Percentiles rank a stretch among this genome's conserved stretches.
Evolutionary conservation across 2,113 vertebrate genomes (phyloP).

Genomic region (Conger conger): DNA sequence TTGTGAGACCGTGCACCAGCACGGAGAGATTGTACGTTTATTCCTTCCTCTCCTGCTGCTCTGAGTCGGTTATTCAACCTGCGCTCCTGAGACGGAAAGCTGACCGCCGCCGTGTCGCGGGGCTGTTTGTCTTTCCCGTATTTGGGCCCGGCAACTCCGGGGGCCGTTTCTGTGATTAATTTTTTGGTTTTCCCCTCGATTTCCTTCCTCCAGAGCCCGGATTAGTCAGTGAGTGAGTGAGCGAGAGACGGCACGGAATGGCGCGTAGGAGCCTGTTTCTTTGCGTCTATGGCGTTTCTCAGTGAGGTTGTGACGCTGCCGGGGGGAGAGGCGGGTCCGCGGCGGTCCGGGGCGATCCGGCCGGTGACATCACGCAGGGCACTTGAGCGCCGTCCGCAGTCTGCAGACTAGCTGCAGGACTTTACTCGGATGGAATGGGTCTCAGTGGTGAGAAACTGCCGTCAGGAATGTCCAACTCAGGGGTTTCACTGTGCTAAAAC

Average conservation of each 20-base stretch:
- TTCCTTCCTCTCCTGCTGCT: neutral
- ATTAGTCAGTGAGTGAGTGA: neutral
- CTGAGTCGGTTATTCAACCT: neutral
- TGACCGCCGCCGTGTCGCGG: neutral
- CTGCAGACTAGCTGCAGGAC: neutral
- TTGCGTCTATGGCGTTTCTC: neutral
- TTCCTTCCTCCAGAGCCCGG: neutral
- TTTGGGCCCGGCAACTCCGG: constrained; percentile 5
- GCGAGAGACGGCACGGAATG: too few relatives aligned
- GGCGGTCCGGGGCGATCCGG: neutral
- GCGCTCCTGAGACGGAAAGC: neutral
- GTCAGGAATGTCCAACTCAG: neutral
- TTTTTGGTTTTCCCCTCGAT: neutral
- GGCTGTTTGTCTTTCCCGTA: neutral
- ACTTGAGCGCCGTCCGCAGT: neutral
- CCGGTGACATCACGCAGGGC: neutral
- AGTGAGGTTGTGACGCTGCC: neutral
- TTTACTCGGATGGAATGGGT: neutral
- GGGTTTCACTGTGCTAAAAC: neutral
- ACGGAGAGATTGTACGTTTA: neutral
- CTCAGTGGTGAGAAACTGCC: neutral
- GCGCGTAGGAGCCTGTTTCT: neutral
- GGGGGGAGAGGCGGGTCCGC: neutral
- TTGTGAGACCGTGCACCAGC: neutral
- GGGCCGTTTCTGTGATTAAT: constrained; percentile 3